phyloP scores from a whole-genome alignment of 2,113 vertebrate genomes.

The Rhinopomastus cyanomelas region DNA sequence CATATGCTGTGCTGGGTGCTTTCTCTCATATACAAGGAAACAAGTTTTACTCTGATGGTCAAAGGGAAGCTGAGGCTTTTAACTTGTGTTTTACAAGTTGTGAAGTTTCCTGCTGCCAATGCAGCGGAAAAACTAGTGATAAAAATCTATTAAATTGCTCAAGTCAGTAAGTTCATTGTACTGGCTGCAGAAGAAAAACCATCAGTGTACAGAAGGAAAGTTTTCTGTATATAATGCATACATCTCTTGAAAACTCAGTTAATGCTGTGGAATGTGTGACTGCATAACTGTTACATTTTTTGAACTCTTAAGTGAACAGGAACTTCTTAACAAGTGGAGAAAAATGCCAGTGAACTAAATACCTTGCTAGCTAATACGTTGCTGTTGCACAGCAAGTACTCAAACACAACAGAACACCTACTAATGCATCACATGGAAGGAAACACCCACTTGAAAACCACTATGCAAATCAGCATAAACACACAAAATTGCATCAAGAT shows the following conservation, averaged over 20 bases:
- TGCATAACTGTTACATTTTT: constrained; percentile 31
- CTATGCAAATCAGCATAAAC: not conserved
- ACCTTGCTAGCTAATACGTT: not conserved
- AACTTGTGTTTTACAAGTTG: not conserved
- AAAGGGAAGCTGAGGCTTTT: not conserved
- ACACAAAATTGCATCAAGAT: not conserved
- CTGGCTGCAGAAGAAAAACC: not conserved
- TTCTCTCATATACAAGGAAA: not conserved
- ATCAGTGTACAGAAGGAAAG: not conserved
- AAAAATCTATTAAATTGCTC: not conserved
- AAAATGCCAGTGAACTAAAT: constrained; percentile 20
- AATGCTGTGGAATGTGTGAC: not conserved
- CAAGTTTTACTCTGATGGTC: not conserved
- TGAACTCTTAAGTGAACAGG: constrained; percentile 14
- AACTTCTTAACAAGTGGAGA: constrained; percentile 47
- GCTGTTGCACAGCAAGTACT: not conserved
- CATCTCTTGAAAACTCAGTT: constrained; percentile 5
- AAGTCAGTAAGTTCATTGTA: not conserved
- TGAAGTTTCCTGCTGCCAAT: not conserved
- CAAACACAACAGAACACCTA: not conserved
- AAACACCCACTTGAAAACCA: not conserved
- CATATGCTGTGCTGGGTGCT: too few relatives aligned
- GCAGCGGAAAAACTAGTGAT: not conserved
- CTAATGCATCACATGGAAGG: not conserved
- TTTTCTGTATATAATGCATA: not conserved